These are phyloP conservation scores for Allolobophora icterica DNA, from an alignment of 2,888 invertebrate genomes.

Conservation along the genomic window DNA sequence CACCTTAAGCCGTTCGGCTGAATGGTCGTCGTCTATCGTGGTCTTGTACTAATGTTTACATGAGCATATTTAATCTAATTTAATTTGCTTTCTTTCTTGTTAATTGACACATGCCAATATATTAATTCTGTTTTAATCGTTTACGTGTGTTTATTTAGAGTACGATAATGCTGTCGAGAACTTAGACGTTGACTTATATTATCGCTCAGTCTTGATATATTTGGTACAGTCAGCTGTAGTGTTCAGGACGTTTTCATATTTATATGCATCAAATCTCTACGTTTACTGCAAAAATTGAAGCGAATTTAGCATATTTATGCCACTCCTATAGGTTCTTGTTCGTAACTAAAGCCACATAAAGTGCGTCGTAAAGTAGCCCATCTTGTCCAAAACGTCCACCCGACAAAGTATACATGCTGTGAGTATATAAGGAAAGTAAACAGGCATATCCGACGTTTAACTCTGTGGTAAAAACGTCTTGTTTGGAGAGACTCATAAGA, in stretches of 20 bases:
- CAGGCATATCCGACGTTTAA: too few species aligned
- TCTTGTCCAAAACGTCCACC: too few species aligned
- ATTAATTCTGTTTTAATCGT: neutral
- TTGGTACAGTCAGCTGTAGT: neutral
- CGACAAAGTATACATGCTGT: too few species aligned
- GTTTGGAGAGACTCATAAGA: too few species aligned
- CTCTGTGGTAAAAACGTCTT: too few species aligned
- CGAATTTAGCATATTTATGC: neutral
- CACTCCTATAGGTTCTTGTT: neutral
- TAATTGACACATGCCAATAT: neutral
- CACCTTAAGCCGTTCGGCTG: neutral
- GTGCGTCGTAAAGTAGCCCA: neutral
- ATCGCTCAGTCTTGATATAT: neutral
- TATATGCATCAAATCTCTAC: neutral
- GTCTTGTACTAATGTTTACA: neutral
- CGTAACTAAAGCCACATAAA: neutral
- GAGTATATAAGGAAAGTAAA: too few species aligned
- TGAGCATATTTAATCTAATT: constrained; percentile 8
- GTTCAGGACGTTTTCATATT: neutral
- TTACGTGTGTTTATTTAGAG: neutral
- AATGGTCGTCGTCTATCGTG: neutral
- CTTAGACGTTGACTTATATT: neutral
- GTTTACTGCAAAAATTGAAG: neutral
- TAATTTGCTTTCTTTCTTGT: neutral
- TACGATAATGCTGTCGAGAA: neutral